phyloP scores from a whole-genome alignment of 1,140 invertebrate species.

The Drosophila yakuba region DNA sequence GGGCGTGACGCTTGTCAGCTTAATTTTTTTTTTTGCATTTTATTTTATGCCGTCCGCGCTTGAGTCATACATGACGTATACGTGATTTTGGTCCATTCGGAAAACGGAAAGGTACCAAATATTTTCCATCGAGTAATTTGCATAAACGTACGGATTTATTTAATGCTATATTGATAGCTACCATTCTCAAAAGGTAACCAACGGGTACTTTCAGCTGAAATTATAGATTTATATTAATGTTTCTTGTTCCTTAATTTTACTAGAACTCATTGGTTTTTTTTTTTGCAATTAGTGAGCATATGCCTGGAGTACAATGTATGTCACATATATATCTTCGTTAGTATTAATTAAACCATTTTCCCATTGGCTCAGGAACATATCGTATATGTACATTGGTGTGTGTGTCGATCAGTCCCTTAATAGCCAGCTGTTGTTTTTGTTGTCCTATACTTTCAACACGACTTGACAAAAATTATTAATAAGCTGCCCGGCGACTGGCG shows the following conservation, averaged over 20 bases:
- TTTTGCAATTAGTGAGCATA: not conserved
- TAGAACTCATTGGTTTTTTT: not conserved
- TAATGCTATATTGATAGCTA: not conserved
- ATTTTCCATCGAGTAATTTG: not conserved
- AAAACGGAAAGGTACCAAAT: not conserved
- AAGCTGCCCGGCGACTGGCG: conserved; percentile 53
- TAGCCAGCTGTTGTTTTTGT: conserved; percentile 9
- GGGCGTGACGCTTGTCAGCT: not conserved
- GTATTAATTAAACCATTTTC: conserved; percentile 11
- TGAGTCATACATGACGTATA: conserved; percentile 3
- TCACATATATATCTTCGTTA: conserved; percentile 1
- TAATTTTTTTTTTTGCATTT: not conserved
- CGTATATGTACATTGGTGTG: not conserved
- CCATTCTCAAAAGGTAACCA: not conserved
- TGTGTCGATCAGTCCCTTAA: conserved; percentile 3
- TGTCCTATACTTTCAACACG: conserved; percentile 34
- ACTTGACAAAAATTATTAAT: conserved; percentile 77
- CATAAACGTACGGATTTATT: not conserved
- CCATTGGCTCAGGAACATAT: conserved; percentile 14
- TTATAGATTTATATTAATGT: no score
- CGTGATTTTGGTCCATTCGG: not conserved
- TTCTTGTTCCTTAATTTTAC: not conserved
- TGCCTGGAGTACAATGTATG: not conserved
- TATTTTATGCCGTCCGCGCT: conserved; percentile 1
- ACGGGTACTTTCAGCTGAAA: no score